These are phyloP conservation scores for Zootoca vivipara DNA, from an alignment of 2,113 vertebrate species.

Conservation along the genomic window DNA sequence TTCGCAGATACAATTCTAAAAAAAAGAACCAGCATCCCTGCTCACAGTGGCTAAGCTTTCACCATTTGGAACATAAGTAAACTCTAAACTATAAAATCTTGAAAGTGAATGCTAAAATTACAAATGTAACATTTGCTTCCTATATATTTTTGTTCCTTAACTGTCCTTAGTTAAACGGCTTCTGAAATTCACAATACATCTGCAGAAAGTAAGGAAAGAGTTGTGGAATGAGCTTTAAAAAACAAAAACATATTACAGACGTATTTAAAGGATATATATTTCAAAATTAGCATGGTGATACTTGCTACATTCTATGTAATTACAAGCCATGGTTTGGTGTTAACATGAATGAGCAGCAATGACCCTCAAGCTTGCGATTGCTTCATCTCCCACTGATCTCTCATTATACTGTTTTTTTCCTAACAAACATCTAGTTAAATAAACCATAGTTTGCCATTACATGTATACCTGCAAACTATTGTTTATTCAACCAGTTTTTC, in stretches of 20 bases:
- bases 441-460: neutral
- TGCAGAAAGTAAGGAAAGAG: neutral
- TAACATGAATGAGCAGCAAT: neutral
- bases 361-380: neutral
- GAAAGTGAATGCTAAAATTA: constrained; percentile 60
- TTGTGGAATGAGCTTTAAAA: neutral
- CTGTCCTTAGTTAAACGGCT: constrained; percentile 2
- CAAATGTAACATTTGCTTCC: constrained; percentile 53
- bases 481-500: neutral
- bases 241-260: neutral
- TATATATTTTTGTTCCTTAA: constrained; percentile 37
- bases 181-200: neutral
- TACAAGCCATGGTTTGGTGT: neutral
- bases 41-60: constrained; percentile 72
- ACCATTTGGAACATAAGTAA: constrained; percentile 70
- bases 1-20: constrained; percentile 64
- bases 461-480: neutral
- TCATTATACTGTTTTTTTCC: neutral
- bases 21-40: constrained; percentile 44
- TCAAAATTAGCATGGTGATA: neutral
- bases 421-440: neutral
- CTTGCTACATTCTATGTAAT: neutral
- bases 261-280: neutral
- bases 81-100: constrained; percentile 74
- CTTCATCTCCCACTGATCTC: neutral